Conservation (phyloP, 2,113 vertebrate species). For the Theristicus caerulescens region DNA sequence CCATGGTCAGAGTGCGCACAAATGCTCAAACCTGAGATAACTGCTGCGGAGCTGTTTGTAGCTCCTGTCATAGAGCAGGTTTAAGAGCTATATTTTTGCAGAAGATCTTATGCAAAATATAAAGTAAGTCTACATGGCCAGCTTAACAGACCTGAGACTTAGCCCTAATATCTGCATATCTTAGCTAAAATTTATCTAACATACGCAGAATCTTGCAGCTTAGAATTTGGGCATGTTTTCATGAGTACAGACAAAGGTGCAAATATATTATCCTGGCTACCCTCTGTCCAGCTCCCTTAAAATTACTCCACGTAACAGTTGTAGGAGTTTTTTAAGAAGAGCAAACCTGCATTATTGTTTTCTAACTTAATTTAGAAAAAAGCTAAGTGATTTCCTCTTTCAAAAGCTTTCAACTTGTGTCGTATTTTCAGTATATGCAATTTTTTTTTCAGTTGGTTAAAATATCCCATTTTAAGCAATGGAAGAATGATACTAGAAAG, state of each 20-base stretch:
- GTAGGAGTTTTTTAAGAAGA: not conserved
- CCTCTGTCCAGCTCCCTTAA: not conserved
- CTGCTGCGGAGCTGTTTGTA: not conserved
- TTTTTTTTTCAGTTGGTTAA: not conserved
- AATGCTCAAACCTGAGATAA: not conserved
- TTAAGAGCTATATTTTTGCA: not conserved
- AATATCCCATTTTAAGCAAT: not conserved
- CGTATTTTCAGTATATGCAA: not conserved
- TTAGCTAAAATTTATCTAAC: not conserved
- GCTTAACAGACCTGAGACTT: not conserved
- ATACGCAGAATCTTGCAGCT: not conserved
- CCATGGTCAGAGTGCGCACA: accelerated
- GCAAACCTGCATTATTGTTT: not conserved
- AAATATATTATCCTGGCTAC: not conserved
- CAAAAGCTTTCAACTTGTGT: not conserved
- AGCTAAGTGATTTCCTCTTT: not conserved
- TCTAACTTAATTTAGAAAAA: not conserved
- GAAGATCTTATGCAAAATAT: not conserved
- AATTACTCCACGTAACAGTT: not conserved
- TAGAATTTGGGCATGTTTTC: not conserved
- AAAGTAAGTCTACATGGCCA: not conserved
- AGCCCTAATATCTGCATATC: not conserved
- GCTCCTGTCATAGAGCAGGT: not conserved
- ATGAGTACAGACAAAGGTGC: not conserved
- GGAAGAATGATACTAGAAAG: not conserved